phyloP scores from a whole-genome alignment of 2,113 vertebrate species.

The Isichthys henryi region DNA sequence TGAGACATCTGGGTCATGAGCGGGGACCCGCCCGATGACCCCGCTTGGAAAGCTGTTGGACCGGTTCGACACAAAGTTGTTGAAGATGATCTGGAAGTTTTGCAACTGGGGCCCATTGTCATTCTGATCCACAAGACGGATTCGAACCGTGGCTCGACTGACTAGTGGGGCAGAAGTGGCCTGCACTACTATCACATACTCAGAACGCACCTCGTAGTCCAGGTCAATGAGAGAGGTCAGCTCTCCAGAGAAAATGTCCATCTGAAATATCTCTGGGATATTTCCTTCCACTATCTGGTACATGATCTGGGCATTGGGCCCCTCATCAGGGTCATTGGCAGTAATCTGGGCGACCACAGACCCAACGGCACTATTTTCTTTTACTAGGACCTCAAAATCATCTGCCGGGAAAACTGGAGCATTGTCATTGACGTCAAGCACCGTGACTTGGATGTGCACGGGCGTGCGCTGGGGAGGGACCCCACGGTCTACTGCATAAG shows the following conservation, averaged over 20 bases:
- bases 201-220: conserved; percentile 83
- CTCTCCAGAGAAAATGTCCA: conserved; percentile 98
- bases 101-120: conserved; percentile 87
- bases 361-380: conserved; percentile 93
- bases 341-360: conserved; percentile 95
- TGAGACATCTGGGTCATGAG: conserved; percentile 87
- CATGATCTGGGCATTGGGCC: conserved; percentile 93
- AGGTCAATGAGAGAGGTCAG: conserved; percentile 93
- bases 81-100: conserved; percentile 97
- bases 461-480: conserved; percentile 83
- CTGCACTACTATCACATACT: conserved; percentile 94
- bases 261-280: conserved; percentile 96
- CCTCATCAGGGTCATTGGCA: conserved; percentile 86
- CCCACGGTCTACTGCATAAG: conserved; percentile 88
- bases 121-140: conserved; percentile 89
- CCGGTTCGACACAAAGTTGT: conserved; percentile 94
- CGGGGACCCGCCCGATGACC: conserved; percentile 86
- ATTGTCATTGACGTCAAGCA: conserved; percentile 95
- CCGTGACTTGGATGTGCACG: conserved; percentile 84
- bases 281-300: conserved; percentile 98
- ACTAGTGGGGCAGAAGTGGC: conserved; percentile 94
- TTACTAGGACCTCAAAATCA: conserved; percentile 90
- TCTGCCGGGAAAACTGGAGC: conserved; percentile 90
- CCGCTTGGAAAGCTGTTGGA: conserved; percentile 93
- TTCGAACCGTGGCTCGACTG: conserved; percentile 85